Evolutionary conservation across 1,140 invertebrate species (phyloP).

Genomic region (Drosophila obscura): DNA sequence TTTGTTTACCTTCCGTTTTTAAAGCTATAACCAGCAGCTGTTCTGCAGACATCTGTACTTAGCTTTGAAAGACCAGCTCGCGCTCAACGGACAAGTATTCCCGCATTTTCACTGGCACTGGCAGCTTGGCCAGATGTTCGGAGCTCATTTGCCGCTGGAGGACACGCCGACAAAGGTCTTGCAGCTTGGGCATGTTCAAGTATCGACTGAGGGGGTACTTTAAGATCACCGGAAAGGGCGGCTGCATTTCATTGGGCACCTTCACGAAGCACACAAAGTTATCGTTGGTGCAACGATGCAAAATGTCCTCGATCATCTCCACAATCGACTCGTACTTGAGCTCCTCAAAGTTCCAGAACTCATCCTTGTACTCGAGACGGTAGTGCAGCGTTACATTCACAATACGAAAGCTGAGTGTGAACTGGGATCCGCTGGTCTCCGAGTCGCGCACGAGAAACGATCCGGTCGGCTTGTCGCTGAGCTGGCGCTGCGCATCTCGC

Average conservation of each 20-base stretch:
- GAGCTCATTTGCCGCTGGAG: constrained; percentile 89
- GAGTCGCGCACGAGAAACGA: constrained; percentile 92
- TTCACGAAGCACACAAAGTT: constrained; percentile 90
- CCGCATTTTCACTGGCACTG: constrained; percentile 88
- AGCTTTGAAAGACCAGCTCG: constrained; percentile 84
- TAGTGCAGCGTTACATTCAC: constrained; percentile 89
- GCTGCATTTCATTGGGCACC: constrained; percentile 87
- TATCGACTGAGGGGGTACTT: constrained; percentile 91
- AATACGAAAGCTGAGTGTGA: constrained; percentile 90
- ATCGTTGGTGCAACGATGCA: constrained; percentile 88
- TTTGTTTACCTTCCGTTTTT: constrained; percentile 42
- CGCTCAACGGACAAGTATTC: constrained; percentile 87
- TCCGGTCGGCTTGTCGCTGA: constrained; percentile 89
- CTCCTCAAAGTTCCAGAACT: constrained; percentile 86
- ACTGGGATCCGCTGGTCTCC: constrained; percentile 86
- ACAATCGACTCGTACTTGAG: constrained; percentile 88
- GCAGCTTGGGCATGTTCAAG: constrained; percentile 89
- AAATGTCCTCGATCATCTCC: constrained; percentile 89
- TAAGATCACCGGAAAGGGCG: constrained; percentile 89
- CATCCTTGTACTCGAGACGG: constrained; percentile 74
- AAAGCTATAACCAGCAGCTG: constrained; percentile 64
- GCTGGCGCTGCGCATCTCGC: constrained; percentile 84
- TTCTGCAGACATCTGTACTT: constrained; percentile 11
- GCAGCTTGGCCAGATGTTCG: constrained; percentile 89
- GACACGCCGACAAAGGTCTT: constrained; percentile 91